phyloP scores from a whole-genome alignment of 2,888 invertebrate genomes.

The Sussaba pulchella region DNA sequence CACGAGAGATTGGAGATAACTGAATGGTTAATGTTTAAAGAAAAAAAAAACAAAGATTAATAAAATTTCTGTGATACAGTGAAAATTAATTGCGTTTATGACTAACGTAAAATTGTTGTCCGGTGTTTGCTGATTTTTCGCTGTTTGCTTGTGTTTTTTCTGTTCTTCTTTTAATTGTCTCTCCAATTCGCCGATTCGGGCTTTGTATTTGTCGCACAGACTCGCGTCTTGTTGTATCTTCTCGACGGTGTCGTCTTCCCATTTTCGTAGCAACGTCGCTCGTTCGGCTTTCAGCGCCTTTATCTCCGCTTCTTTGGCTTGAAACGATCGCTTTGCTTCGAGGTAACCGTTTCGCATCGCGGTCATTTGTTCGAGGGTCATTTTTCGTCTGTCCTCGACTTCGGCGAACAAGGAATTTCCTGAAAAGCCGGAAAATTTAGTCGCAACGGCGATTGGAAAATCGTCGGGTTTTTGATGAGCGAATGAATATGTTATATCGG shows the following conservation, averaged over 20 bases:
- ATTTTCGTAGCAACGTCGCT: constrained; percentile 69
- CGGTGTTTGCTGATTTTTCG: constrained; percentile 42
- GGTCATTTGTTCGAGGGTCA: constrained; percentile 73
- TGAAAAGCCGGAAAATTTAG: constrained; percentile 40
- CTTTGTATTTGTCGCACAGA: constrained; percentile 74
- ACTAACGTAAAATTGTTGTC: constrained; percentile 59
- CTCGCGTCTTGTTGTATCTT: constrained; percentile 71
- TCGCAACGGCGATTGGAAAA: neutral
- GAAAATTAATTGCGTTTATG: neutral
- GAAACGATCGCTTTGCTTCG: constrained; percentile 72
- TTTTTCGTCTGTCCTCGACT: constrained; percentile 78
- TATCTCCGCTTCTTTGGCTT: constrained; percentile 73
- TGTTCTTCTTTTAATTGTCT: constrained; percentile 72
- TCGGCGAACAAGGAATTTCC: constrained; percentile 81
- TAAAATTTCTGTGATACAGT: too few species aligned
- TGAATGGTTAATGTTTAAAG: constrained; percentile 56
- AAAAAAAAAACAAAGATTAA: neutral
- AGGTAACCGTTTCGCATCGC: constrained; percentile 70
- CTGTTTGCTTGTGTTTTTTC: constrained; percentile 63
- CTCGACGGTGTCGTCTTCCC: constrained; percentile 72
- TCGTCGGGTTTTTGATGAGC: too few species aligned
- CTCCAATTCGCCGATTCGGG: constrained; percentile 75
- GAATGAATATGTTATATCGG: too few species aligned
- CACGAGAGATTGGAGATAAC: constrained; percentile 76
- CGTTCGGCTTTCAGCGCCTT: constrained; percentile 72